A percentile compares a stretch with the other conserved stretches of the same genome.
Evolutionary conservation across 2,797 vertebrate species (phyloP).

Genomic region (Eidolon dupreanum): DNA sequence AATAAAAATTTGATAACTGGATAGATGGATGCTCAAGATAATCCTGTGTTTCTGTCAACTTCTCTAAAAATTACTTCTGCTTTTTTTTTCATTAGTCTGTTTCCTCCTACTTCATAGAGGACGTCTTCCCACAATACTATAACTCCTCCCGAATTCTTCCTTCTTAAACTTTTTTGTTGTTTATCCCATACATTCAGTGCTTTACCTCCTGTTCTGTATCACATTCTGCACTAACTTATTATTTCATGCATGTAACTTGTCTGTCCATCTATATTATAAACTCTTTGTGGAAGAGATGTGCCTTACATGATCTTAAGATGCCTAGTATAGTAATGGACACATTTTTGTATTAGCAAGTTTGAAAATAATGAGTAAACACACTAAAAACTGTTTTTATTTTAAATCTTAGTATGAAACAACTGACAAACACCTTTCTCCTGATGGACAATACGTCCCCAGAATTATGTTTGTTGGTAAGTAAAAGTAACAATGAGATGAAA

Average conservation of each 20-base stretch:
- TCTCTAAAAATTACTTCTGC: neutral
- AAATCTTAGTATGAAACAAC: conserved; percentile 94
- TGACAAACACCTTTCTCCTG: conserved; percentile 96
- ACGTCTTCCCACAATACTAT: neutral
- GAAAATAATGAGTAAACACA: conserved; percentile 20
- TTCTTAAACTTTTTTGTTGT: neutral
- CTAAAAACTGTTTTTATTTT: conserved; percentile 54
- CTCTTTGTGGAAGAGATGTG: neutral
- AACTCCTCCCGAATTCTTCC: neutral
- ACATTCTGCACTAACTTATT: neutral
- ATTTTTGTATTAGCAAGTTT: neutral
- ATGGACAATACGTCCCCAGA: conserved; percentile 96
- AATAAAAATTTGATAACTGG: neutral
- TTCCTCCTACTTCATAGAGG: neutral
- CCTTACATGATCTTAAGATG: neutral
- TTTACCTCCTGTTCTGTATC: neutral
- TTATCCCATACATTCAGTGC: neutral
- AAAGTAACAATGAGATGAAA: neutral
- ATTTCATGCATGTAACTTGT: neutral
- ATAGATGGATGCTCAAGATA: neutral
- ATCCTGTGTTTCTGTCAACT: neutral
- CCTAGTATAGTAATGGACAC: neutral
- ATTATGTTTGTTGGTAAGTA: conserved; percentile 94
- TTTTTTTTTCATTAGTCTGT: neutral
- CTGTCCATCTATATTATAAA: neutral